These are phyloP conservation scores for Panagrolaimus sp. DNA, from an alignment of 1,140 invertebrate species.

Conservation along the genomic window DNA sequence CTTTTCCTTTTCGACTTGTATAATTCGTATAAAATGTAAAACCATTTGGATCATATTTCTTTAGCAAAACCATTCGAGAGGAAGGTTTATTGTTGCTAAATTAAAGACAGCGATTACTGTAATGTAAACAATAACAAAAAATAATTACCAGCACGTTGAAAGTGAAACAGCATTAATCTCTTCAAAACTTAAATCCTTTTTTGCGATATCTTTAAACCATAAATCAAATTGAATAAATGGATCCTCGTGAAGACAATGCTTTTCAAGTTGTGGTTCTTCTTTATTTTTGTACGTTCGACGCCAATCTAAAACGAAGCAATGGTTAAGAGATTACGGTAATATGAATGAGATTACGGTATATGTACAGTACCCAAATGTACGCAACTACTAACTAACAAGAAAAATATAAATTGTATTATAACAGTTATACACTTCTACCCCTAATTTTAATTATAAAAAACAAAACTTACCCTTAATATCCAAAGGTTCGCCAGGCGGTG, in stretches of 20 bases:
- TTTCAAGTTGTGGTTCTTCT: conserved; percentile 40
- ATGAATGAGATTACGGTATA: too few species aligned
- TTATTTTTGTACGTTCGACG: conserved; percentile 37
- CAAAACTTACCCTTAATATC: conserved; percentile 19
- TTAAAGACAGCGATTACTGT: not conserved
- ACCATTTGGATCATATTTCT: conserved; percentile 63
- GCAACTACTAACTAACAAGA: too few species aligned
- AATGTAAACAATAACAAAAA: not conserved
- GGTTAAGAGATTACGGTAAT: too few species aligned
- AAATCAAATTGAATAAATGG: conserved; percentile 43
- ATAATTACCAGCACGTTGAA: conserved; percentile 35
- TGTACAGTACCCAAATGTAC: too few species aligned
- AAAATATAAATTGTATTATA: too few species aligned
- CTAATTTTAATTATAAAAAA: too few species aligned
- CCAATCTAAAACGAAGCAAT: conserved; percentile 25
- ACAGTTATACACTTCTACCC: too few species aligned
- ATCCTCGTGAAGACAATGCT: conserved; percentile 29
- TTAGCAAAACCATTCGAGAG: conserved; percentile 64
- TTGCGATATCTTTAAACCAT: conserved; percentile 40
- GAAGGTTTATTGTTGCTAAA: conserved; percentile 62
- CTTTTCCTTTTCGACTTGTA: conserved; percentile 61
- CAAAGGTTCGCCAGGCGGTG: not conserved
- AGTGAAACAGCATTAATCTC: conserved; percentile 44
- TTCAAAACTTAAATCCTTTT: conserved; percentile 35
- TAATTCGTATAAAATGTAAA: conserved; percentile 64